Percentiles rank a stretch among this genome's conserved stretches.
Evolutionary conservation across 2,888 invertebrate species (phyloP).

Genomic region (Cantharis flavilabris): DNA sequence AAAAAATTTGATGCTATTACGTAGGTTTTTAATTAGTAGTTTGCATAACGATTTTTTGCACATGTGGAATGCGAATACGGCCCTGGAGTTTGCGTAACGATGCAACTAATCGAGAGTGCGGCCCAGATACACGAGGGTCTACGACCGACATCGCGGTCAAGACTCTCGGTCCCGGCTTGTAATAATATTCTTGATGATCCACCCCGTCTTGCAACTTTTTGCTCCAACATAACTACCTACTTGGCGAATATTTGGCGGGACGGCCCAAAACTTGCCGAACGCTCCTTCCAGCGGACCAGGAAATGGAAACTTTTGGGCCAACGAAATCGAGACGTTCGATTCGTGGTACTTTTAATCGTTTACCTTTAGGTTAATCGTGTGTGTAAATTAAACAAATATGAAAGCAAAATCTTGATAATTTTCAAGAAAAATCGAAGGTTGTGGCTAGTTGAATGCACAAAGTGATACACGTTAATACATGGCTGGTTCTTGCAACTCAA

Average conservation of each 20-base stretch:
- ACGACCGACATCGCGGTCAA: constrained; percentile 54
- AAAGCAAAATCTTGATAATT: constrained; percentile 7
- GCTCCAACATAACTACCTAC: background rate
- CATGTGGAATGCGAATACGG: constrained; percentile 25
- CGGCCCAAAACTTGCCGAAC: background rate
- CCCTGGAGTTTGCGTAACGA: constrained; percentile 37
- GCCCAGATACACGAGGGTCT: constrained; percentile 45
- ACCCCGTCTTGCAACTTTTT: constrained; percentile 19
- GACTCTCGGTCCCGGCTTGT: constrained; percentile 39
- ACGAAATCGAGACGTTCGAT: background rate
- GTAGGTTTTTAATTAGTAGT: constrained; percentile 6
- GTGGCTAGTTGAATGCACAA: constrained; percentile 25
- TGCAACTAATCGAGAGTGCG: constrained; percentile 46
- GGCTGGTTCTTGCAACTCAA: constrained; percentile 37
- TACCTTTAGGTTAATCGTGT: background rate
- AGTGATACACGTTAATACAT: constrained; percentile 25
- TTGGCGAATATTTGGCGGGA: background rate
- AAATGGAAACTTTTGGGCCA: background rate
- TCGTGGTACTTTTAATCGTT: background rate
- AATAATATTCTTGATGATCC: constrained; percentile 27
- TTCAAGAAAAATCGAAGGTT: constrained; percentile 25
- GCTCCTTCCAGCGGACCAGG: background rate
- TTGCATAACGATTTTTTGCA: constrained; percentile 8
- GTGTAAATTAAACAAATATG: background rate
- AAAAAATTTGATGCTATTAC: constrained; percentile 1